A percentile compares a stretch with the other conserved stretches of the same genome.
phyloP scores from a whole-genome alignment of 2,797 vertebrate genomes.

The Enoplosus armatus region DNA sequence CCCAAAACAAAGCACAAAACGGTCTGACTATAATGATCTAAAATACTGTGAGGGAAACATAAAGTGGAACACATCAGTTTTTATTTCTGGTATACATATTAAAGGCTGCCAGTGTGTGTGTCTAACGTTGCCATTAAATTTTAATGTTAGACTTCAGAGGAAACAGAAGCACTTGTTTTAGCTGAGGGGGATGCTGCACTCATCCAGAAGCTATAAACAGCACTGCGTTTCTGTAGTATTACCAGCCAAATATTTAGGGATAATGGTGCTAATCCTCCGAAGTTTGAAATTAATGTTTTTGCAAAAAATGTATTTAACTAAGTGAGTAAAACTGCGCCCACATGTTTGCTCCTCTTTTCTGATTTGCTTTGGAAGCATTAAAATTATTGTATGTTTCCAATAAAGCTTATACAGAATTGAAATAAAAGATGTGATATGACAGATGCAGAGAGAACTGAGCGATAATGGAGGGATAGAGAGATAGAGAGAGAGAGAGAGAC shows the following conservation, averaged over 20 bases:
- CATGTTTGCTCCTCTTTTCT: neutral
- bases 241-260: neutral
- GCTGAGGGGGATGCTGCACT: constrained; percentile 12
- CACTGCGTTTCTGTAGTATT: neutral
- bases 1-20: neutral
- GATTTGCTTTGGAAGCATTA: neutral
- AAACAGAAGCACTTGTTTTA: constrained; percentile 10
- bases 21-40: neutral
- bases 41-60: neutral
- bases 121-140: constrained; percentile 11
- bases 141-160: constrained; percentile 4
- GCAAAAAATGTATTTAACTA: neutral
- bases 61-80: neutral
- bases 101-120: neutral
- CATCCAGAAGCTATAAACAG: constrained; percentile 3
- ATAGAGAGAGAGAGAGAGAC: constrained; percentile 11
- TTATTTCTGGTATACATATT: neutral
- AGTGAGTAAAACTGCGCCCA: neutral
- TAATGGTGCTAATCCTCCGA: neutral
- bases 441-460: neutral
- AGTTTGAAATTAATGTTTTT: neutral
- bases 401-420: neutral
- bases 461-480: constrained; percentile 4
- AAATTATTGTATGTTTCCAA: neutral
- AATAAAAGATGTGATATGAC: neutral